These are phyloP conservation scores for Agrypnus murinus DNA, from an alignment of 2,888 invertebrate genomes.

Conservation along the genomic window DNA sequence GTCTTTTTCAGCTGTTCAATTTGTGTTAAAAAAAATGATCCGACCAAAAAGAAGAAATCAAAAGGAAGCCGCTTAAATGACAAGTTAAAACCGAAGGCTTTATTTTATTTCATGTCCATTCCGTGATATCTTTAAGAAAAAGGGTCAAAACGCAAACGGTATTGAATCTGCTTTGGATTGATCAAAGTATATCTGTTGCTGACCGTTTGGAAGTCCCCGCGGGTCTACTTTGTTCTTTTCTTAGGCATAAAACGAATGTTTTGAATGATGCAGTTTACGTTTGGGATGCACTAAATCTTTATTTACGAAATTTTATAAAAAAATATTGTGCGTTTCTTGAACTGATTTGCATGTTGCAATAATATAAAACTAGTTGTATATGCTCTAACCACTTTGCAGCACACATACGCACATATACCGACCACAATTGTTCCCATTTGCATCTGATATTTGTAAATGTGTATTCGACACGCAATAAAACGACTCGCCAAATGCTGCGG, in stretches of 20 bases:
- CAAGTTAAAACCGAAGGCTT: too few species aligned
- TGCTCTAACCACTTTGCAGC: slow-evolving; percentile 2
- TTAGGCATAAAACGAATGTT: neutral
- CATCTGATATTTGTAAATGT: slow-evolving; percentile 27
- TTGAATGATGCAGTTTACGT: slow-evolving; percentile 31
- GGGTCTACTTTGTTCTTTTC: slow-evolving; percentile 31
- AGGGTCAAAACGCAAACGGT: slow-evolving; percentile 35
- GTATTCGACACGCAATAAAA: slow-evolving; percentile 22
- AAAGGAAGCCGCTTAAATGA: too few species aligned
- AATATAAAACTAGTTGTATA: slow-evolving; percentile 17
- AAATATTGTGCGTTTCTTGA: too few species aligned
- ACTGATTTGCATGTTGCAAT: slow-evolving; percentile 16
- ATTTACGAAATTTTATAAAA: neutral
- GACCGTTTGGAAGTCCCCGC: slow-evolving; percentile 38
- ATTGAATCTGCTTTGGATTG: slow-evolving; percentile 37
- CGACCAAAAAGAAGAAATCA: too few species aligned
- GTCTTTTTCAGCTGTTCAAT: too few species aligned
- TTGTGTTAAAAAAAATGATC: too few species aligned
- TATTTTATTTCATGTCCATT: neutral
- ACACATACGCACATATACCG: neutral
- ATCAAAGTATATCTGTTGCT: slow-evolving; percentile 47
- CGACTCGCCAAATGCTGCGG: slow-evolving; percentile 14
- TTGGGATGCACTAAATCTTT: slow-evolving; percentile 27
- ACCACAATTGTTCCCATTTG: slow-evolving; percentile 19
- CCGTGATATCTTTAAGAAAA: slow-evolving; percentile 25